Evolutionary conservation across 2,888 invertebrate species (phyloP).

Genomic region (Aleiodes alternator): DNA sequence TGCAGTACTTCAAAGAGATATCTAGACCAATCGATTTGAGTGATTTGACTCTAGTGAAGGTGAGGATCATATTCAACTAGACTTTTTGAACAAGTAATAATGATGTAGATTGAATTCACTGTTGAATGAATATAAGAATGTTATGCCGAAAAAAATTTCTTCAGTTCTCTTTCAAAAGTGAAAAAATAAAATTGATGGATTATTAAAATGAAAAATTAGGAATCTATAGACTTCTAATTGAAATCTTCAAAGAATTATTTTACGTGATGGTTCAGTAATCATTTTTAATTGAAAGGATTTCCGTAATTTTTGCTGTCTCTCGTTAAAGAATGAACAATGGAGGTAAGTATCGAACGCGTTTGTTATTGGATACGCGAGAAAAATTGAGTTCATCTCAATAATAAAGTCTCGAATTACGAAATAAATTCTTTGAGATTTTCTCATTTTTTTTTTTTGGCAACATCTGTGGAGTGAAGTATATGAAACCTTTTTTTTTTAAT

Average conservation of each 20-base stretch:
- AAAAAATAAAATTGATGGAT: slow-evolving; percentile 13
- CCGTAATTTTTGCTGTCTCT: too few relatives aligned
- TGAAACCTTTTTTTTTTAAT: too few relatives aligned
- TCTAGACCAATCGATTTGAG: slow-evolving; percentile 13
- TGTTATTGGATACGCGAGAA: too few relatives aligned
- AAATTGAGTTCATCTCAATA: too few relatives aligned
- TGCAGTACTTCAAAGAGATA: slow-evolving; percentile 45
- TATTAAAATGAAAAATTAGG: slow-evolving; percentile 42
- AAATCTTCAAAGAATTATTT: background rate
- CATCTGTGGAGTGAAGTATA: too few relatives aligned
- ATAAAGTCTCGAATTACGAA: too few relatives aligned
- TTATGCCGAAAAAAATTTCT: background rate
- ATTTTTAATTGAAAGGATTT: slow-evolving; percentile 8
- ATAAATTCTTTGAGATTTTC: too few relatives aligned
- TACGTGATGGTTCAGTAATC: background rate
- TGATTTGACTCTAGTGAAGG: slow-evolving; percentile 16
- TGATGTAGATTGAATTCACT: background rate
- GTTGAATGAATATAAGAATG: slow-evolving; percentile 14
- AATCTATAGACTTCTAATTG: slow-evolving; percentile 26
- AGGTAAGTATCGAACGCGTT: background rate
- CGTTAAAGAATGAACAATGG: background rate
- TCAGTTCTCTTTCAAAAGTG: background rate
- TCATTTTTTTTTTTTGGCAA: too few relatives aligned
- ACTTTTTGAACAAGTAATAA: slow-evolving; percentile 28
- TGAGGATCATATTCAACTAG: background rate